These are phyloP conservation scores for Phalacrocorax carbo DNA, from an alignment of 2,113 vertebrate species.

Conservation along the genomic window DNA sequence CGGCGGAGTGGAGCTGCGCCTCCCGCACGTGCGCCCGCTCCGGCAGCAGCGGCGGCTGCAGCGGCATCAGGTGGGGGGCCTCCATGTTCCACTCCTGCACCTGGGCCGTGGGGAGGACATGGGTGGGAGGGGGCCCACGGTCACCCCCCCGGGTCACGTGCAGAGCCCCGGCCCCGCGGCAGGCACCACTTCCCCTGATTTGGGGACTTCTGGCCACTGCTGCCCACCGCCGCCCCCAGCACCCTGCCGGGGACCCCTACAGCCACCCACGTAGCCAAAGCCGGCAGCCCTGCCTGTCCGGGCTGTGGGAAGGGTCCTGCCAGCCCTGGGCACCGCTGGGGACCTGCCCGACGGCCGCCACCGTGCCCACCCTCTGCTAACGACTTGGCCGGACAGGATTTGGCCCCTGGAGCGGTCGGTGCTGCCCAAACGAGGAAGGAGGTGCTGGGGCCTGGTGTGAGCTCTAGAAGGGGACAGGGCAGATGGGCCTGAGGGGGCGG, in stretches of 20 bases:
- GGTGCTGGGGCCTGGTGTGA: neutral
- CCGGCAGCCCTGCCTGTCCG: neutral
- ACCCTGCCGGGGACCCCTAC: rapidly evolving
- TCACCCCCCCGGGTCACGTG: rapidly evolving
- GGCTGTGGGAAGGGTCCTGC: neutral
- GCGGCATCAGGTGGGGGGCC: conserved; percentile 67
- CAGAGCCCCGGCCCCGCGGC: rapidly evolving
- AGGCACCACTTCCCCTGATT: rapidly evolving
- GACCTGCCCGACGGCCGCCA: neutral
- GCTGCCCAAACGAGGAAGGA: neutral
- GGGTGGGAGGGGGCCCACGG: rapidly evolving
- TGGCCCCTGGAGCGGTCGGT: neutral
- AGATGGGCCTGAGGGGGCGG: neutral
- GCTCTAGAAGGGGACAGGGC: neutral
- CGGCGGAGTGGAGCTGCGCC: conserved; percentile 71
- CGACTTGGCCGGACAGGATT: neutral
- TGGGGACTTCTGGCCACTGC: neutral
- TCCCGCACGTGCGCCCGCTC: conserved; percentile 67
- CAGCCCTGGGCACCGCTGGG: neutral
- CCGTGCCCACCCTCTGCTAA: neutral
- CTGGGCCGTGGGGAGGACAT: neutral
- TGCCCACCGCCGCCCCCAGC: rapidly evolving
- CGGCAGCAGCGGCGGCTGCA: conserved; percentile 72
- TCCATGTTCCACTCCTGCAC: conserved; percentile 79
- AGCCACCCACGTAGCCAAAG: neutral